A percentile compares a stretch with the other conserved stretches of the same genome.
Evolutionary conservation across 2,113 vertebrate genomes (phyloP).

Genomic region (Irena cyanogastra): DNA sequence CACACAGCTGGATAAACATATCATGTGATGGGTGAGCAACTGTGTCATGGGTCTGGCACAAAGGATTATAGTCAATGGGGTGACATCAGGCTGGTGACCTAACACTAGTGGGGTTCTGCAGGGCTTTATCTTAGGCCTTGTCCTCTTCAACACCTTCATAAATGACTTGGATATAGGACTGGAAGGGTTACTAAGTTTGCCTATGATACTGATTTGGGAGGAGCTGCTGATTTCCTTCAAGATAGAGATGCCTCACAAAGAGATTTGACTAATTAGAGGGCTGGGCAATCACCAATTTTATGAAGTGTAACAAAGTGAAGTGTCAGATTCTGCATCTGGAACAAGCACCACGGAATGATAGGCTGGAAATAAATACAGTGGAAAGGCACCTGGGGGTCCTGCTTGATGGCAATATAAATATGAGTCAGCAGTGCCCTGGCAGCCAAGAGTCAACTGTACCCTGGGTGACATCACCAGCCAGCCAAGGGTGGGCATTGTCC

Average conservation of each 20-base stretch:
- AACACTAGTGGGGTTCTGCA: not conserved
- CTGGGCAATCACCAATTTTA: not conserved
- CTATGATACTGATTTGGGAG: not conserved
- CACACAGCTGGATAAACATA: not conserved
- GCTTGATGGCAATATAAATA: not conserved
- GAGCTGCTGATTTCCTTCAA: not conserved
- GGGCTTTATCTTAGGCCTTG: not conserved
- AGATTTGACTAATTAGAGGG: not conserved
- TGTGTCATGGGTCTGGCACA: rapidly evolving
- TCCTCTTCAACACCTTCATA: not conserved
- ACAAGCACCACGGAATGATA: not conserved
- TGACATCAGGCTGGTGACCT: not conserved
- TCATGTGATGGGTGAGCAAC: not conserved
- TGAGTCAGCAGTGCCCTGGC: not conserved
- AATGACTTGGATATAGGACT: not conserved
- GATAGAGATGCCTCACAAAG: not conserved
- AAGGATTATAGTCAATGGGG: not conserved
- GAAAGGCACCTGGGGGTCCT: not conserved
- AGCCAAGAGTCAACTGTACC: not conserved
- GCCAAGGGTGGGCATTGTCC: not conserved
- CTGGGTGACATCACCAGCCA: rapidly evolving
- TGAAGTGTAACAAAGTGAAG: not conserved
- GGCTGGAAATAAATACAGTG: not conserved
- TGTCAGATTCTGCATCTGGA: not conserved
- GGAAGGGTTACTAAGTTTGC: not conserved